phyloP scores from a whole-genome alignment of 2,797 vertebrate species.

The Luscinia megarhynchos region DNA sequence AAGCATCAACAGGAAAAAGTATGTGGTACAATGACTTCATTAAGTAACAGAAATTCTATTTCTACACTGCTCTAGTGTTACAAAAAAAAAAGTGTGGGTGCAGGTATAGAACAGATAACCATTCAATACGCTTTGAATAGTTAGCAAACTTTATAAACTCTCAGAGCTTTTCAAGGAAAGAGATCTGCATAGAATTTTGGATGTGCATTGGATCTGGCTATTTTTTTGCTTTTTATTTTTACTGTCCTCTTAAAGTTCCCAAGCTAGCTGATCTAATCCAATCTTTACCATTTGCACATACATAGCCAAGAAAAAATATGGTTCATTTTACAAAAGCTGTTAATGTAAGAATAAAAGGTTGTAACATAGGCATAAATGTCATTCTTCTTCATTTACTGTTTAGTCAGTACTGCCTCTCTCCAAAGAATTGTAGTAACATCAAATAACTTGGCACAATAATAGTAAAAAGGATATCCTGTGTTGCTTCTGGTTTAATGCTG shows the following conservation, averaged over 20 bases:
- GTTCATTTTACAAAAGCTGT: not conserved
- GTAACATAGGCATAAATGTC: not conserved
- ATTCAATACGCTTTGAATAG: not conserved
- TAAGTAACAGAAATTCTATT: not conserved
- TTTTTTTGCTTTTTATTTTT: not conserved
- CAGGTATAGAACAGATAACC: not conserved
- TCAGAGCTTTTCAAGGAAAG: not conserved
- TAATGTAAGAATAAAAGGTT: not conserved
- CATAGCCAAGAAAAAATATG: not conserved
- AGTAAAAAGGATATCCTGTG: slow-evolving; percentile 92
- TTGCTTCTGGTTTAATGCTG: slow-evolving; percentile 93
- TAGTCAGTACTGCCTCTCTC: not conserved
- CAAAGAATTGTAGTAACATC: not conserved
- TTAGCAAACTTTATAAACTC: not conserved
- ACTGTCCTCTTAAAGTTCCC: not conserved
- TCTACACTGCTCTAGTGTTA: not conserved
- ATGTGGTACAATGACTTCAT: not conserved
- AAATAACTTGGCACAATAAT: not conserved
- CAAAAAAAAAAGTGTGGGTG: not conserved
- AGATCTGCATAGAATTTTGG: not conserved
- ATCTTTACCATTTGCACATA: not conserved
- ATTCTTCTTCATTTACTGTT: not conserved
- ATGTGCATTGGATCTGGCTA: not conserved
- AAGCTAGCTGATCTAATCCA: not conserved
- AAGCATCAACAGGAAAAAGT: not conserved